Base-by-base conservation (phyloP, 2,888 invertebrate genomes). In the Acleris laterana region DNA sequence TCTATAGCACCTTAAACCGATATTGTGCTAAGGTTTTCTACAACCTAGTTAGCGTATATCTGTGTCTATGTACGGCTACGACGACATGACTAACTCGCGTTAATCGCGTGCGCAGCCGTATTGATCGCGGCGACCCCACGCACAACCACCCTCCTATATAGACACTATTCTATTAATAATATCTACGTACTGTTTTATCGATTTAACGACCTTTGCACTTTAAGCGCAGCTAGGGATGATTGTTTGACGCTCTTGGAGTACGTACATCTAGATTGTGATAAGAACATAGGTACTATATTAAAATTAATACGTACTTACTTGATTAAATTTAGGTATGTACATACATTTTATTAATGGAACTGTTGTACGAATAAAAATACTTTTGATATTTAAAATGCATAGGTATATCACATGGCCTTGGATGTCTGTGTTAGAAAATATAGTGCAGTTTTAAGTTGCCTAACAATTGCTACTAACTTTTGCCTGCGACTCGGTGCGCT, bases 71-170 rank as follows among this genome's bases (percentile, higher is more conserved):
- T 71, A 38, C 69, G 63, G 38, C 63, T 69, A 69, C 73, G 69
- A 60, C 67, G 72, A 63, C 69, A 70, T 74, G 69, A 71, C 74
- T 74, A 73, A 72, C 77, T 69, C 76, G 82, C 79, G 81, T 80
- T 75, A 81, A 88, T 87, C 88, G 88, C 88, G 88, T 88, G 88
- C 88, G 88, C 88, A 88, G 83, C 77, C 65, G 64, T 88, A 88
- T 88, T 84, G 88, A 88, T 88, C 85, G 71, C 69, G 73, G 68
- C 74, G 69, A 76, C 80, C 83, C 83, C 77, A 73, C 75, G 70
- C 72, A 71, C 72, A 76, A 74, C 79, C 73, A 72, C 78, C 77
- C 79, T 74, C 75, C 71, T 73, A 62, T 67, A 69, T 70, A 70
- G 73, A 60, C 70, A 71, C 64, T 53, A 66, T 61, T 65, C 61